These are phyloP conservation scores for Ecdyonurus torrentis DNA, from an alignment of 2,888 invertebrate genomes.

Conservation along the genomic window DNA sequence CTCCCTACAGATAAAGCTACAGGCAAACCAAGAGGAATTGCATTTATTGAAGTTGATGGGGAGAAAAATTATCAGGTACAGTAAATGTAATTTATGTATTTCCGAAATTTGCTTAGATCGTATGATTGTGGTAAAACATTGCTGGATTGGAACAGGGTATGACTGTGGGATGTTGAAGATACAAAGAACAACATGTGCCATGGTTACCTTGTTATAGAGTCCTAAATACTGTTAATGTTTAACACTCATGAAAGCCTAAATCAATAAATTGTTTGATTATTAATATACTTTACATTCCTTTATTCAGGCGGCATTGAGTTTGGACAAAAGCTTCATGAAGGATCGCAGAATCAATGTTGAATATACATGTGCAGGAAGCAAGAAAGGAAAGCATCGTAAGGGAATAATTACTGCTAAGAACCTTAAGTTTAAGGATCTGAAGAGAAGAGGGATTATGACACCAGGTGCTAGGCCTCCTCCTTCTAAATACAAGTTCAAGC, in stretches of 20 bases:
- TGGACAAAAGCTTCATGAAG: constrained; percentile 26
- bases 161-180: no score
- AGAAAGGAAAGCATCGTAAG: constrained; percentile 20
- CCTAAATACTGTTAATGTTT: no score
- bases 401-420: constrained; percentile 25
- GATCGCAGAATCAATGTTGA: constrained; percentile 28
- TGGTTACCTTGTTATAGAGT: no score
- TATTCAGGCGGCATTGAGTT: constrained; percentile 28
- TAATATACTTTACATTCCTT: constrained; percentile 10
- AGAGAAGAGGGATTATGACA: constrained; percentile 21
- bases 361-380: constrained; percentile 26
- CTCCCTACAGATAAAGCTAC: neutral
- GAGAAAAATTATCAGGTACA: neutral
- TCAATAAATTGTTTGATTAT: no score
- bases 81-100: no score
- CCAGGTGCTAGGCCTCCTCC: no score
- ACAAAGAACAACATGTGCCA: no score
- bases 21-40: neutral
- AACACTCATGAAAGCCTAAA: no score
- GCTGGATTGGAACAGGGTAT: no score
- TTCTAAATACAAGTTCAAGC: no score
- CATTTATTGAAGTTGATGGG: neutral
- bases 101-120: no score
- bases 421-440: constrained; percentile 27
- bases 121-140: no score